Percentiles rank a stretch among this genome's conserved stretches.
Evolutionary conservation across 2,113 vertebrate genomes (phyloP).

Genomic region (Todiramphus chloris): DNA sequence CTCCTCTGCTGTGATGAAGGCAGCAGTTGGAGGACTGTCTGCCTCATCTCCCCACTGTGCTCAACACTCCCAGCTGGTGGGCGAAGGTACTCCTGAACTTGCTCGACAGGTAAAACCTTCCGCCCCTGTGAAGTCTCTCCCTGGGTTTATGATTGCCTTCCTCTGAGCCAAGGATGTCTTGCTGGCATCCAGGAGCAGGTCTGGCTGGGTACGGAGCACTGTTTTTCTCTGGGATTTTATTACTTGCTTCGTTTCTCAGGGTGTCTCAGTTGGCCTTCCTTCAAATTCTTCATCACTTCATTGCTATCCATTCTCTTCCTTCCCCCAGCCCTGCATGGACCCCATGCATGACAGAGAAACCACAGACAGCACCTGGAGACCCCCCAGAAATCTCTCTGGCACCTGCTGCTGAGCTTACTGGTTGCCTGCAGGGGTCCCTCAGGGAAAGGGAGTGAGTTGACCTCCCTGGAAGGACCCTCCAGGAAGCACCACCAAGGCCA

Average conservation of each 20-base stretch:
- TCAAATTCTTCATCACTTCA: background rate
- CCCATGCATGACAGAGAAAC: accelerated
- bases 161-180: conserved; percentile 35
- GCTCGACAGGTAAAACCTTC: conserved; percentile 24
- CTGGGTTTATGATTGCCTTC: background rate
- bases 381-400: background rate
- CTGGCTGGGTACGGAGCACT: background rate
- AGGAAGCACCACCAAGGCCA: background rate
- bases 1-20: background rate
- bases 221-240: conserved; percentile 31
- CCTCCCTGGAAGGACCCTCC: background rate
- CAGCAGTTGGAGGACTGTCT: accelerated
- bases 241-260: background rate
- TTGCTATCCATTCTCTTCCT: background rate
- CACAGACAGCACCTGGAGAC: background rate
- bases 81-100: background rate
- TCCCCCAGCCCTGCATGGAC: background rate
- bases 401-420: background rate
- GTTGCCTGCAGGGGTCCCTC: background rate
- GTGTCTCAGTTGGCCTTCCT: background rate
- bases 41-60: background rate
- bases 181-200: conserved; percentile 1
- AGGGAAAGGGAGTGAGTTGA: background rate
- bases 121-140: conserved; percentile 12
- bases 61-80: conserved; percentile 8